These are phyloP conservation scores for Psammodynastes pulverulentus DNA, from an alignment of 2,113 vertebrate genomes.

Conservation along the genomic window DNA sequence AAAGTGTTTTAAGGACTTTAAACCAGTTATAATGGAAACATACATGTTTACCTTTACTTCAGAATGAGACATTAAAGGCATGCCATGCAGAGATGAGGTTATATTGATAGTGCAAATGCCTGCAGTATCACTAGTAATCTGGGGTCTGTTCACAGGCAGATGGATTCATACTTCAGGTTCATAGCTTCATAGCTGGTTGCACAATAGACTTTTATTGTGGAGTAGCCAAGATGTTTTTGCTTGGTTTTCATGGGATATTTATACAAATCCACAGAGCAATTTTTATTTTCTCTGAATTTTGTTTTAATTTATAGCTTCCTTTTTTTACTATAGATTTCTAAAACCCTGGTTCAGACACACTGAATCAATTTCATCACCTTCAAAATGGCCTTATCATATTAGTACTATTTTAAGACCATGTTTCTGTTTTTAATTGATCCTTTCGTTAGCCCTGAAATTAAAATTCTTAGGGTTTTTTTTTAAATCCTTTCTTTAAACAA, in stretches of 20 bases:
- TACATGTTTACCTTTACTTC: neutral
- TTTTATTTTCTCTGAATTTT: no score
- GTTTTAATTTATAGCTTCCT: neutral
- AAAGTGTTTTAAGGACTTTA: neutral
- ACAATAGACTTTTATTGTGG: neutral
- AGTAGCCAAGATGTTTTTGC: neutral
- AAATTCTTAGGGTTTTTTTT: neutral
- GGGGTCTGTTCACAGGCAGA: neutral
- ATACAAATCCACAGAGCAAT: neutral
- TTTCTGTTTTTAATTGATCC: neutral
- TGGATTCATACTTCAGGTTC: neutral
- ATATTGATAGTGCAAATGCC: neutral
- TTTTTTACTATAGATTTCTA: neutral
- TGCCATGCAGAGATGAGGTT: neutral
- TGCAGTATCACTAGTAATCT: neutral
- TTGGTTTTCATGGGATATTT: neutral
- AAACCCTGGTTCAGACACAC: neutral
- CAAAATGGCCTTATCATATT: neutral
- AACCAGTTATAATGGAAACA: neutral
- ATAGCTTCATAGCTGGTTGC: neutral
- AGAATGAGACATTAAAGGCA: neutral
- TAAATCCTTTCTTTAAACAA: neutral
- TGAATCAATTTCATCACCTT: neutral
- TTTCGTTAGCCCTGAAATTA: neutral
- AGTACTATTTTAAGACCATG: neutral